Conservation (phyloP, 1,140 invertebrate species). For the Drosophila lacertosa region DNA sequence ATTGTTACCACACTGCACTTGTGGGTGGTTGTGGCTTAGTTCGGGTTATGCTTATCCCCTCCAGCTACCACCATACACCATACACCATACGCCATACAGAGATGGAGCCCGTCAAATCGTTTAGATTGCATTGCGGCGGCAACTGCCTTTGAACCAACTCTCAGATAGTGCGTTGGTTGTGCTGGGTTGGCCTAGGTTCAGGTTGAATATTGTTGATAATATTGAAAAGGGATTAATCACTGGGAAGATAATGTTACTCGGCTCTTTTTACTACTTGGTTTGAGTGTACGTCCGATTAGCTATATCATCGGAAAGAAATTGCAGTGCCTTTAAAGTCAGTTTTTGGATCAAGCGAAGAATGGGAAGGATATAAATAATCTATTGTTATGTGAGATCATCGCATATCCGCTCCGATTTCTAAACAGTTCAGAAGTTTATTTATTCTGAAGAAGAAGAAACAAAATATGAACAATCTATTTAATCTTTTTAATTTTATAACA, state of each 20-base stretch:
- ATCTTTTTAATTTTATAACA: too few species aligned
- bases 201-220: conserved; percentile 20
- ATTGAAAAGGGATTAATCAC: neutral
- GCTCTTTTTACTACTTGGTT: too few species aligned
- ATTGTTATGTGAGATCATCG: too few species aligned
- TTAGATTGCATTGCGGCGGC: conserved; percentile 37
- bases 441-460: too few species aligned
- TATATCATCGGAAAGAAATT: too few species aligned
- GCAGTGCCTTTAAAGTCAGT: too few species aligned
- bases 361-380: too few species aligned
- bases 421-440: too few species aligned
- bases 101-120: conserved; percentile 30
- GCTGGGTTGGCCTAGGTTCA: conserved; percentile 61
- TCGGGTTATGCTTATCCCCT: conserved; percentile 15
- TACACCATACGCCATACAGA: neutral
- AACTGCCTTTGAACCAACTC: conserved; percentile 24
- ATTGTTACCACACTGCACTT: conserved; percentile 53
- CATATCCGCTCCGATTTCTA: too few species aligned
- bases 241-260: neutral
- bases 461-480: too few species aligned
- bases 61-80: conserved; percentile 1
- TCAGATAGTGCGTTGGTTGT: conserved; percentile 7
- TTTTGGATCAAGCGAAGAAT: too few species aligned
- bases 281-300: too few species aligned
- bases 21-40: conserved; percentile 30